Evolutionary conservation across 2,113 vertebrate species (phyloP).

Genomic region (Bothrops jararaca): DNA sequence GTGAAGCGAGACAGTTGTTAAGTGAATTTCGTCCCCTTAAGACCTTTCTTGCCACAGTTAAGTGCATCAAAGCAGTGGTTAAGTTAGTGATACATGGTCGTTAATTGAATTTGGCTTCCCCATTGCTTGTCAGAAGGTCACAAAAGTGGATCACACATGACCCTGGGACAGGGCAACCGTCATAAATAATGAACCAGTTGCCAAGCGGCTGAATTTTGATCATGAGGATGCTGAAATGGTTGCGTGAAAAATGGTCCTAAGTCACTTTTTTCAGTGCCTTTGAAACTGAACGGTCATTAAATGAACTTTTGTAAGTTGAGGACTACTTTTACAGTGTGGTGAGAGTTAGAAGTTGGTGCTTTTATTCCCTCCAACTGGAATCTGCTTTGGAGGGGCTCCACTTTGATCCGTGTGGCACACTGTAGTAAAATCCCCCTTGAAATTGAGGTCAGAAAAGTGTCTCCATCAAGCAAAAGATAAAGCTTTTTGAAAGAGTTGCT

Average conservation of each 20-base stretch:
- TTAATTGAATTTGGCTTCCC: not conserved
- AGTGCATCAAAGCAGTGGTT: not conserved
- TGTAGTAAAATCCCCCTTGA: not conserved
- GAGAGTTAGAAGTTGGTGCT: not conserved
- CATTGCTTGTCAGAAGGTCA: not conserved
- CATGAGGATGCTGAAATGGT: not conserved
- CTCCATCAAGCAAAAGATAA: not conserved
- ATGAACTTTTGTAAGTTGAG: too few relatives aligned
- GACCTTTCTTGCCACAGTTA: too few relatives aligned
- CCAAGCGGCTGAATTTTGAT: not conserved
- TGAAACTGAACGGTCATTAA: not conserved
- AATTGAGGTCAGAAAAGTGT: not conserved
- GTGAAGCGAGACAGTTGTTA: not conserved
- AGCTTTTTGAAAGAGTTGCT: not conserved
- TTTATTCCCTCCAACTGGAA: not conserved
- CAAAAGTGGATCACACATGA: not conserved
- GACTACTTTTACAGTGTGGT: not conserved
- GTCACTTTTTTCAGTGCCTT: too few relatives aligned
- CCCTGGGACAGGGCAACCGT: not conserved
- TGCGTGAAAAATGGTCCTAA: too few relatives aligned
- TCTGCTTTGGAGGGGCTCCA: not conserved
- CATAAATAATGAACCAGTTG: not conserved
- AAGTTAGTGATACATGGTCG: not conserved
- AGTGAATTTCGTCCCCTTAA: too few relatives aligned
- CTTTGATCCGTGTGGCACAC: not conserved